Conservation (phyloP, 2,797 vertebrate genomes). For the Brachyalestes nurse region DNA sequence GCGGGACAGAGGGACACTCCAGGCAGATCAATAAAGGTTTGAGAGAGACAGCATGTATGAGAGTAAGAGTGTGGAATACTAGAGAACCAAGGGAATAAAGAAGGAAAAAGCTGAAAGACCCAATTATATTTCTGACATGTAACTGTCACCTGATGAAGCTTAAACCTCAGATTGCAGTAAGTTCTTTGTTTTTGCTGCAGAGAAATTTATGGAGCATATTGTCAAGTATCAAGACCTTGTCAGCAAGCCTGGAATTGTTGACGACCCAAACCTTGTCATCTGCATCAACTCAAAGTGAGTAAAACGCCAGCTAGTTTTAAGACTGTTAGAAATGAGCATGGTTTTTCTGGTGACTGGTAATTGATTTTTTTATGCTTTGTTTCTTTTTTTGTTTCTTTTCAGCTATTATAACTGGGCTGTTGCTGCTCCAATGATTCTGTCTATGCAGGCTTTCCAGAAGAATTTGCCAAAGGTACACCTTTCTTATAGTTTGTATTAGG, state of each 20-base stretch:
- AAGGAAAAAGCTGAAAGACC: neutral
- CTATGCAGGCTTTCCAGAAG: conserved; percentile 91
- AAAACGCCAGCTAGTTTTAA: neutral
- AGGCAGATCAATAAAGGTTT: conserved; percentile 84
- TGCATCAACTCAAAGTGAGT: conserved; percentile 89
- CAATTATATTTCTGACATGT: too few relatives aligned
- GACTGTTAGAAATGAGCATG: too few relatives aligned
- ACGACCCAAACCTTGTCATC: conserved; percentile 92
- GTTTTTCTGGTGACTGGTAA: too few relatives aligned
- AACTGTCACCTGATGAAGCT: too few relatives aligned
- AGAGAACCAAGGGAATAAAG: neutral
- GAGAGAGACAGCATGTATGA: neutral
- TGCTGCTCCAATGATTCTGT: conserved; percentile 93
- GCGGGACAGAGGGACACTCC: conserved; percentile 83
- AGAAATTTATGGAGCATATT: conserved; percentile 86
- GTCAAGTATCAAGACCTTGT: conserved; percentile 89
- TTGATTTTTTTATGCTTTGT: neutral
- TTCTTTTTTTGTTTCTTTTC: conserved; percentile 26
- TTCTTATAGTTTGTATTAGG: neutral
- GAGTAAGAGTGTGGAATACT: neutral
- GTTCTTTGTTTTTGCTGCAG: conserved; percentile 63
- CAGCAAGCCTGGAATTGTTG: conserved; percentile 88
- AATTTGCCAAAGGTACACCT: conserved; percentile 88
- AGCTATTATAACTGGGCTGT: conserved; percentile 98
- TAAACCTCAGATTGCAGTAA: neutral